Evolutionary conservation across 2,113 vertebrate genomes (phyloP).

Genomic region (Caretta caretta): DNA sequence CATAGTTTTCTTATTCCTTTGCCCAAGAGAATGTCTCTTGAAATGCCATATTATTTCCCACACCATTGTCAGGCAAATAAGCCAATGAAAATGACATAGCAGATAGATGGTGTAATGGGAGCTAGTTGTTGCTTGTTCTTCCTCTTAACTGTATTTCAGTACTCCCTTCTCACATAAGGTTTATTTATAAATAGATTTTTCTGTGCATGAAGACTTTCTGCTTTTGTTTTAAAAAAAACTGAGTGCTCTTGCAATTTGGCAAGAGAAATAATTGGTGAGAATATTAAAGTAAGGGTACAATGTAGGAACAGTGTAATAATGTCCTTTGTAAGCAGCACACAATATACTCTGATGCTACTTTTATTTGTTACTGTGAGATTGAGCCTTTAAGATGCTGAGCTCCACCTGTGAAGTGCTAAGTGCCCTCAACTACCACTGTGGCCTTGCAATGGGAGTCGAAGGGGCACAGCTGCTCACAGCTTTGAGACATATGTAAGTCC

Average conservation of each 20-base stretch:
- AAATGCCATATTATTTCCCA: neutral
- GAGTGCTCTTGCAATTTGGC: neutral
- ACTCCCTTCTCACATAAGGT: accelerated
- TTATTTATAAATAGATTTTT: neutral
- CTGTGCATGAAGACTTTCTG: neutral
- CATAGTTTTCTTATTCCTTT: neutral
- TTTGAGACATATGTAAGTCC: neutral
- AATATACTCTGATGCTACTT: neutral
- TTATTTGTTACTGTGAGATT: neutral
- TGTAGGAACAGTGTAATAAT: neutral
- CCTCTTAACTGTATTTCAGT: neutral
- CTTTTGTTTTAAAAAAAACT: neutral
- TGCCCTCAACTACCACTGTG: accelerated
- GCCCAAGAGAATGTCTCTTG: neutral
- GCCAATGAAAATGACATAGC: neutral
- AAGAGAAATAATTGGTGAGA: neutral
- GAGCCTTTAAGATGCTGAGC: neutral
- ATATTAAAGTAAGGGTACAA: neutral
- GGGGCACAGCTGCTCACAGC: neutral
- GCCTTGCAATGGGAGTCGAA: neutral
- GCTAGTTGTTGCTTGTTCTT: neutral
- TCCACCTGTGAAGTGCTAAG: neutral
- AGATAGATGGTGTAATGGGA: neutral
- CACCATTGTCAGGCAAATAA: neutral
- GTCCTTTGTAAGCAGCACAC: neutral